phyloP scores from a whole-genome alignment of 92 coral and sea anemone species.

The Metridium senile region DNA sequence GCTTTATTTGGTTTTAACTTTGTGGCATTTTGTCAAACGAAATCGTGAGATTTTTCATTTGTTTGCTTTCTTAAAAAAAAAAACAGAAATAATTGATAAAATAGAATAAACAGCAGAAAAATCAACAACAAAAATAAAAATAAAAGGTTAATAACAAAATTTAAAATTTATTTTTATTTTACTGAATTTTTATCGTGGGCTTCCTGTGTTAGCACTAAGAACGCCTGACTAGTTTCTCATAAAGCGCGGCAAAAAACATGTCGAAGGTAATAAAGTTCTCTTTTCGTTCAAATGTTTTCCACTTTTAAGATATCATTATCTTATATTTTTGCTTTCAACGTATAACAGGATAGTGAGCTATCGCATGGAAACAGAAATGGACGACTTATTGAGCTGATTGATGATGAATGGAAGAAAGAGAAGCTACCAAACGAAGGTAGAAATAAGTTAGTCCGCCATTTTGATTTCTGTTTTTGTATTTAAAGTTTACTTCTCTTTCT shows the following conservation, averaged over 20 bases:
- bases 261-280: constrained; percentile 20
- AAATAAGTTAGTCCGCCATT: too few species aligned
- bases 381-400: constrained; percentile 73
- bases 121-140: too few species aligned
- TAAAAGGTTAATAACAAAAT: too few species aligned
- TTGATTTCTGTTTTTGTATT: too few species aligned
- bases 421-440: constrained; percentile 85
- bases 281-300: not conserved
- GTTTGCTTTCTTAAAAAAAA: too few species aligned
- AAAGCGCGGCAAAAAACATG: constrained; percentile 32
- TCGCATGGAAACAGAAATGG: constrained; percentile 79
- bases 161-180: too few species aligned
- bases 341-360: constrained; percentile 86
- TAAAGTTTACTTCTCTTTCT: too few species aligned
- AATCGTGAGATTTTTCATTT: too few species aligned
- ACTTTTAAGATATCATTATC: not conserved
- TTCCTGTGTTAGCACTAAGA: constrained; percentile 21
- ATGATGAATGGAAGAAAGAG: constrained; percentile 86
- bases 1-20: not conserved
- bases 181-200: constrained; percentile 1
- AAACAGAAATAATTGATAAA: too few species aligned
- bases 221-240: constrained; percentile 30
- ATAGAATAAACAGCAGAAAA: too few species aligned
- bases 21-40: too few species aligned
- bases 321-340: not conserved